Conservation (phyloP, 2,113 vertebrate species). For the Eurystomus gularis region DNA sequence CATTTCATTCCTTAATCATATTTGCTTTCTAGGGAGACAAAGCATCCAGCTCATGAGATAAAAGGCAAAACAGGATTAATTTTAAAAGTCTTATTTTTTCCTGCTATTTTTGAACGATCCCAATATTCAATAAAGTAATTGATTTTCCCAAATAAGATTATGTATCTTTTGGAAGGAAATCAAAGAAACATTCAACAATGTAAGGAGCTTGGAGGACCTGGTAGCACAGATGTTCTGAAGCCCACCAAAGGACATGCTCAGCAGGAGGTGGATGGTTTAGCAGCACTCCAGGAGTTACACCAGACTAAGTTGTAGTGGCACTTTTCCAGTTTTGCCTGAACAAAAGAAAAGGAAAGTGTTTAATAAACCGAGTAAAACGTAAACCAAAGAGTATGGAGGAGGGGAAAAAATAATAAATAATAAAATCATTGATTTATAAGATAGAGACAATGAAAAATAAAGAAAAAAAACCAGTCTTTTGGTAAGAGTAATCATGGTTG, state of each 20-base stretch:
- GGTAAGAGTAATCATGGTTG: not conserved
- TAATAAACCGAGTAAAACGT: not conserved
- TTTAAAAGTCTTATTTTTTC: not conserved
- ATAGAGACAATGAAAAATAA: not conserved
- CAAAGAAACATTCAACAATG: not conserved
- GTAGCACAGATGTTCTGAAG: not conserved
- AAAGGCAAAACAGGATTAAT: not conserved
- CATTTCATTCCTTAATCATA: not conserved
- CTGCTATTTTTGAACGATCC: not conserved
- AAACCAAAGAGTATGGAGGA: not conserved
- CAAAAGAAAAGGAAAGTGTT: not conserved
- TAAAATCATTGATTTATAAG: not conserved
- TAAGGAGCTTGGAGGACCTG: not conserved
- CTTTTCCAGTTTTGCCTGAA: not conserved
- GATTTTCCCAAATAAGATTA: not conserved
- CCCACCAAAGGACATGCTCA: accelerated
- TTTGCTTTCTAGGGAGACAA: not conserved
- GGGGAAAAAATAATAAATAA: not conserved
- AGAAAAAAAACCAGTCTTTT: not conserved
- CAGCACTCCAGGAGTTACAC: not conserved
- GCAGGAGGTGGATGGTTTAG: not conserved
- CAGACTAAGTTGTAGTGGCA: not conserved
- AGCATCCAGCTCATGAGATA: not conserved
- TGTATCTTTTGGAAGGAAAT: not conserved
- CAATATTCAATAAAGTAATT: not conserved